These are phyloP conservation scores for Neogale vison DNA, from an alignment of 2,113 vertebrate species.

Conservation along the genomic window DNA sequence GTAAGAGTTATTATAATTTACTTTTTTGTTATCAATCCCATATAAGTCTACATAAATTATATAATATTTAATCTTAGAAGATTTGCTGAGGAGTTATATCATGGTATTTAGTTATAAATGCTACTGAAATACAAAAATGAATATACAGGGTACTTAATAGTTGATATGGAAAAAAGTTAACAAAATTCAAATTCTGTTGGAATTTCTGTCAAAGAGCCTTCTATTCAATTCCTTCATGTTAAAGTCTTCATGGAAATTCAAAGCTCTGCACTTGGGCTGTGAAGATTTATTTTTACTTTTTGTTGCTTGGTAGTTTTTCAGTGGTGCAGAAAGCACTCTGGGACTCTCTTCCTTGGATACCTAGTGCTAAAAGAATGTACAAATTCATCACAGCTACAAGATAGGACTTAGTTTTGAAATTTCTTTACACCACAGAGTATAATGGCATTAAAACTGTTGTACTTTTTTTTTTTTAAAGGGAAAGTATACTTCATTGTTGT, in stretches of 20 bases:
- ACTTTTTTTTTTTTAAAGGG: not conserved
- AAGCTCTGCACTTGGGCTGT: slow-evolving; percentile 33
- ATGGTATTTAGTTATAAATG: not conserved
- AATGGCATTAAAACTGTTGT: not conserved
- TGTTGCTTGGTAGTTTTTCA: slow-evolving; percentile 62
- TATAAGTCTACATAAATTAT: not conserved
- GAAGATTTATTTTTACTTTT: slow-evolving; percentile 69
- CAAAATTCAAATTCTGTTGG: not conserved
- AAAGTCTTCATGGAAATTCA: slow-evolving; percentile 50
- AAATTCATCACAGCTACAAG: not conserved
- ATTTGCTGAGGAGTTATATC: not conserved
- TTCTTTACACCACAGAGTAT: not conserved
- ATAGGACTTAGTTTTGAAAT: slow-evolving; percentile 23
- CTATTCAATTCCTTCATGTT: slow-evolving; percentile 16
- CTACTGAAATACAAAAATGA: not conserved
- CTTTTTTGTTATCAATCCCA: not conserved
- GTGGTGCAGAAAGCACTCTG: not conserved
- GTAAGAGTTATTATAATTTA: slow-evolving; percentile 38
- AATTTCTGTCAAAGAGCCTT: slow-evolving; percentile 23
- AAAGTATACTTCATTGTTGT: not conserved
- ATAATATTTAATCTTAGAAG: not conserved
- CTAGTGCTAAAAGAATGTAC: slow-evolving; percentile 40
- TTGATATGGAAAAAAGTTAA: not conserved
- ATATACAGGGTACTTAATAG: not conserved
- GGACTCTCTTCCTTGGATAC: slow-evolving; percentile 39